These are phyloP conservation scores for Zaprionus camerounensis DNA, from an alignment of 1,140 invertebrate species.

Conservation along the genomic window DNA sequence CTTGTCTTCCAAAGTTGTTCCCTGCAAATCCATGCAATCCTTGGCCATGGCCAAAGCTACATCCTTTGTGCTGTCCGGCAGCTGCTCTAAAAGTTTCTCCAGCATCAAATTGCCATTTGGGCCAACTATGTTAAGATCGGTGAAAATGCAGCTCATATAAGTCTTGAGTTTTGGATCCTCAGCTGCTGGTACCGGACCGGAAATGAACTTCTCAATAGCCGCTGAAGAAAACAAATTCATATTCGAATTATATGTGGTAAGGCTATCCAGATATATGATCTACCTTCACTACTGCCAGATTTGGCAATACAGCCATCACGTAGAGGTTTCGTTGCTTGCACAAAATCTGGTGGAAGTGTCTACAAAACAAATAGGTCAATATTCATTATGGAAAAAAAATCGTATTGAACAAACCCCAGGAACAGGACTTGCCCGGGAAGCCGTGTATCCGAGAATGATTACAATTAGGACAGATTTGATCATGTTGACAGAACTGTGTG, in stretches of 20 bases:
- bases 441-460: not conserved
- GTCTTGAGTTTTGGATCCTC: constrained; percentile 73
- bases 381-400: not conserved
- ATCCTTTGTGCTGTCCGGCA: constrained; percentile 59
- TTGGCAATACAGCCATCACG: constrained; percentile 4
- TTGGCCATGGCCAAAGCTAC: constrained; percentile 64
- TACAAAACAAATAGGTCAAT: not conserved
- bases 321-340: constrained; percentile 9
- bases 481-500: constrained; percentile 8
- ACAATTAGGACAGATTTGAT: not conserved
- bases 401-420: not conserved
- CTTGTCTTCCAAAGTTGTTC: constrained; percentile 74
- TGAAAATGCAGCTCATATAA: constrained; percentile 80
- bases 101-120: constrained; percentile 76
- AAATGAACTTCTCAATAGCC: constrained; percentile 76
- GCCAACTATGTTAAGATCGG: constrained; percentile 72
- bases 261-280: not conserved
- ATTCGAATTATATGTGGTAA: no score
- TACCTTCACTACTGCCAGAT: constrained; percentile 16
- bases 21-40: constrained; percentile 67
- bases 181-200: constrained; percentile 65
- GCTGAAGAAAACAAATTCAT: constrained; percentile 32
- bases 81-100: constrained; percentile 57
- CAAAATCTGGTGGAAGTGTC: constrained; percentile 6
- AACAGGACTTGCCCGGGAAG: not conserved